Percentiles rank a stretch among this genome's conserved stretches.
Evolutionary conservation across 2,888 invertebrate species (phyloP).

Genomic region (Drosophila infuscata): DNA sequence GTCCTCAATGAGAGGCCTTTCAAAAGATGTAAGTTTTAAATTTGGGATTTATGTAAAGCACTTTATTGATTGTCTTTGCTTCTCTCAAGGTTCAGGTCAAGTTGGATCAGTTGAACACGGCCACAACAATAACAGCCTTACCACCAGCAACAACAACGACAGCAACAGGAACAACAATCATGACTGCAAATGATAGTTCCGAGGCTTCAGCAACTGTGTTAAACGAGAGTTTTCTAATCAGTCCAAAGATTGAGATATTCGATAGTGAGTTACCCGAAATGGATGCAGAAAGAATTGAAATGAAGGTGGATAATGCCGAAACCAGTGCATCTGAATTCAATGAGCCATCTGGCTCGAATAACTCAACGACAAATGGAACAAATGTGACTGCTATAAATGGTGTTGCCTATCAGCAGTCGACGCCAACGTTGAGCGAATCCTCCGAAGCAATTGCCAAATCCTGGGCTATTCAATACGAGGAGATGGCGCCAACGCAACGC

Average conservation of each 20-base stretch:
- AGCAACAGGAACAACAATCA: constrained; percentile 4
- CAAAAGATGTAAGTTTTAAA: constrained; percentile 21
- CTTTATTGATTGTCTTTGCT: neutral
- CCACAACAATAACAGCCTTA: constrained; percentile 12
- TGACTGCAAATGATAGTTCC: constrained; percentile 1
- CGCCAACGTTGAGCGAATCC: constrained; percentile 59
- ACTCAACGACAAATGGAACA: constrained; percentile 8
- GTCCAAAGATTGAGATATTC: constrained; percentile 70
- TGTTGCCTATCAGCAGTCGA: constrained; percentile 12
- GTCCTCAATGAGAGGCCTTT: neutral
- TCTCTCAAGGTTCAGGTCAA: constrained; percentile 16
- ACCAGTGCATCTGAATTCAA: constrained; percentile 19
- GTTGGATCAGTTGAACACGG: constrained; percentile 37
- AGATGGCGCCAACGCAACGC: constrained; percentile 75
- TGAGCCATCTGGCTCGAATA: constrained; percentile 30
- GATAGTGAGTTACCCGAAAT: constrained; percentile 39
- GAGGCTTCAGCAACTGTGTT: constrained; percentile 17
- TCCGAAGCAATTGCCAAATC: constrained; percentile 79
- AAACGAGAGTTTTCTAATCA: constrained; percentile 54
- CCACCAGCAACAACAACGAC: constrained; percentile 5
- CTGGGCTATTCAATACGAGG: constrained; percentile 82
- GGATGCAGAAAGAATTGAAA: constrained; percentile 8
- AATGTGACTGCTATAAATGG: constrained; percentile 4
- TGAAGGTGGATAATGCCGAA: constrained; percentile 32
- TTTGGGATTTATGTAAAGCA: neutral